Evolutionary conservation across 2,888 invertebrate genomes (phyloP).

Genomic region (Boloria euphrosyne): DNA sequence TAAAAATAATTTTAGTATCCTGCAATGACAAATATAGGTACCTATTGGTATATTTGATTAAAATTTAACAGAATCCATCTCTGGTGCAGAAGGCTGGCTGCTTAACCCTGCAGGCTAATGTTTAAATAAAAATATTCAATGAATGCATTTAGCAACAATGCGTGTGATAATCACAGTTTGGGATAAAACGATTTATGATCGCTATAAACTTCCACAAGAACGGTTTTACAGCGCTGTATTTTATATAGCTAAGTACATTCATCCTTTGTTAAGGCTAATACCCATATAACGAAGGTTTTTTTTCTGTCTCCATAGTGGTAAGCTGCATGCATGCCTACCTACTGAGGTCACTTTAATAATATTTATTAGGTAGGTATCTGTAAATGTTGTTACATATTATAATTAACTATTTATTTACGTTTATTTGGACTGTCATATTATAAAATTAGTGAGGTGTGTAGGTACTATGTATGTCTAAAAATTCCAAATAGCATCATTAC

Average conservation of each 20-base stretch:
- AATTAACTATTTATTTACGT: too few species aligned
- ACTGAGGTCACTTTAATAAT: not conserved
- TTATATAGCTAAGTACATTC: slow-evolving; percentile 29
- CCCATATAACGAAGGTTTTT: not conserved
- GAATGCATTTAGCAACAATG: slow-evolving; percentile 53
- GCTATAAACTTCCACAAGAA: slow-evolving; percentile 51
- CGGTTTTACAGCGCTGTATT: slow-evolving; percentile 25
- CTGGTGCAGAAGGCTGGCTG: slow-evolving; percentile 34
- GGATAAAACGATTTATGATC: slow-evolving; percentile 51
- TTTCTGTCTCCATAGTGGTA: not conserved
- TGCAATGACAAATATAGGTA: too few species aligned
- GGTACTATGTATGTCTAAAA: too few species aligned
- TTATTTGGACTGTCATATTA: too few species aligned
- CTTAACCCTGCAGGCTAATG: slow-evolving; percentile 47
- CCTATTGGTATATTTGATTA: not conserved
- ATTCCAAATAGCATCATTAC: too few species aligned
- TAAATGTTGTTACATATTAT: too few species aligned
- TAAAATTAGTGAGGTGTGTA: too few species aligned
- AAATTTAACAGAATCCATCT: slow-evolving; percentile 37
- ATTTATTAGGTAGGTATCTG: not conserved
- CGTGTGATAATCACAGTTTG: slow-evolving; percentile 62
- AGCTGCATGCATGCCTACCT: not conserved
- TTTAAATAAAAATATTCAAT: slow-evolving; percentile 44
- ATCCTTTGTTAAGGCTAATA: slow-evolving; percentile 18
- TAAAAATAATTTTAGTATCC: too few species aligned